A percentile compares a stretch with the other conserved stretches of the same genome.
These are phyloP conservation scores for Netelia inedita DNA, from an alignment of 2,888 invertebrate species.

Conservation along the genomic window DNA sequence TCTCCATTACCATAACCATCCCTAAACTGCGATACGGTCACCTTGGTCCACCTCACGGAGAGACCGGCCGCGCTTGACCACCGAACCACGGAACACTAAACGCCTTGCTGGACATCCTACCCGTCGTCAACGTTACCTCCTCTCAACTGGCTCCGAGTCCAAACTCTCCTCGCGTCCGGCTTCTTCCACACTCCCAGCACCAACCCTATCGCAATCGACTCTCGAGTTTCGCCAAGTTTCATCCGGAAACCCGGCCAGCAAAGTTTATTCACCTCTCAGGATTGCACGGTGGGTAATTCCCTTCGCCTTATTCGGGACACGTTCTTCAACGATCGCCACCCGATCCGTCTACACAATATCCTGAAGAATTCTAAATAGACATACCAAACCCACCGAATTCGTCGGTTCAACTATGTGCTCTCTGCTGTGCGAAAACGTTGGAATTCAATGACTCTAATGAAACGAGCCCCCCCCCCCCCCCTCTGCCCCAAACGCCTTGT, in stretches of 20 bases:
- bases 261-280: constrained; percentile 63
- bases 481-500: not conserved
- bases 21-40: constrained; percentile 53
- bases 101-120: constrained; percentile 55
- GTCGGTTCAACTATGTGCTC: constrained; percentile 35
- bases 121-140: constrained; percentile 36
- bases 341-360: constrained; percentile 55
- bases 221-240: constrained; percentile 54
- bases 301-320: constrained; percentile 56
- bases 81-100: constrained; percentile 57
- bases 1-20: constrained; percentile 68
- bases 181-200: constrained; percentile 2
- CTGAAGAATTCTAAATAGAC: constrained; percentile 52
- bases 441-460: constrained; percentile 43
- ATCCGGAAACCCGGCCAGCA: constrained; percentile 52
- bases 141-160: constrained; percentile 8
- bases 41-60: constrained; percentile 41
- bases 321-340: constrained; percentile 57
- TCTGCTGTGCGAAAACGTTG: constrained; percentile 12
- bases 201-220: constrained; percentile 6
- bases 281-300: constrained; percentile 61
- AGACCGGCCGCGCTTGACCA: constrained; percentile 42
- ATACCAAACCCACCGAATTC: constrained; percentile 42
- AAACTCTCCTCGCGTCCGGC: not conserved
- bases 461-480: not conserved